A percentile compares a stretch with the other conserved stretches of the same genome.
These are phyloP conservation scores for Gasterosteus aculeatus DNA, from an alignment of 2,113 vertebrate genomes.

Conservation along the genomic window DNA sequence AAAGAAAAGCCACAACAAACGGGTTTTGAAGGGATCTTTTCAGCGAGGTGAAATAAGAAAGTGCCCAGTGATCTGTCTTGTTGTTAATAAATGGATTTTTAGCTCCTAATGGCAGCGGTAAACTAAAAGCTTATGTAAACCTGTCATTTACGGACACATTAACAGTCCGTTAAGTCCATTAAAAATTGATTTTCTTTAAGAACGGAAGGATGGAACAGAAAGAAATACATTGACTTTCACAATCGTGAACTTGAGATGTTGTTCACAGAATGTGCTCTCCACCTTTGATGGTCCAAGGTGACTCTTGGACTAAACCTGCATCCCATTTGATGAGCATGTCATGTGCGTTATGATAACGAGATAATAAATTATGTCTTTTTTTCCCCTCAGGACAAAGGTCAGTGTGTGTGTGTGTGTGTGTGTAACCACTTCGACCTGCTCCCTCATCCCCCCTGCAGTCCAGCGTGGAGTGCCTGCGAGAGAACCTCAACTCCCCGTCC, in stretches of 20 bases:
- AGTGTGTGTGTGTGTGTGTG: not conserved
- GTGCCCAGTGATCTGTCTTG: conserved; percentile 13
- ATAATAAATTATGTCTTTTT: not conserved
- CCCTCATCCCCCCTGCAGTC: conserved; percentile 71
- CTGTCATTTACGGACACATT: conserved; percentile 16
- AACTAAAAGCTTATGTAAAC: conserved; percentile 34
- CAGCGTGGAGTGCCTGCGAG: conserved; percentile 90
- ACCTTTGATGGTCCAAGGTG: conserved; percentile 6
- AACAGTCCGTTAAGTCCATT: not conserved
- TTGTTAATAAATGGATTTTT: conserved; percentile 27
- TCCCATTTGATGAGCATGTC: conserved; percentile 15
- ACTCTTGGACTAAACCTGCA: not conserved
- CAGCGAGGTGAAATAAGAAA: conserved; percentile 24
- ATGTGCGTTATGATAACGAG: conserved; percentile 8
- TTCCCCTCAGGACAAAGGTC: not conserved
- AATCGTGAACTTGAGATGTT: conserved; percentile 11
- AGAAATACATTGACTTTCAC: conserved; percentile 20
- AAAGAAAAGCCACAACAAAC: conserved; percentile 24
- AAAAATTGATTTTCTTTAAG: conserved; percentile 8
- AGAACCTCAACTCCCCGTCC: conserved; percentile 86
- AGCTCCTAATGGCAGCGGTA: conserved; percentile 17
- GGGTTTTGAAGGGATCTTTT: conserved; percentile 8
- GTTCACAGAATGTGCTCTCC: conserved; percentile 16
- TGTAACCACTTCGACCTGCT: not conserved
- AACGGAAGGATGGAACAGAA: conserved; percentile 9